phyloP scores from a whole-genome alignment of 2,888 invertebrate species.

The Odontocerum albicorne region DNA sequence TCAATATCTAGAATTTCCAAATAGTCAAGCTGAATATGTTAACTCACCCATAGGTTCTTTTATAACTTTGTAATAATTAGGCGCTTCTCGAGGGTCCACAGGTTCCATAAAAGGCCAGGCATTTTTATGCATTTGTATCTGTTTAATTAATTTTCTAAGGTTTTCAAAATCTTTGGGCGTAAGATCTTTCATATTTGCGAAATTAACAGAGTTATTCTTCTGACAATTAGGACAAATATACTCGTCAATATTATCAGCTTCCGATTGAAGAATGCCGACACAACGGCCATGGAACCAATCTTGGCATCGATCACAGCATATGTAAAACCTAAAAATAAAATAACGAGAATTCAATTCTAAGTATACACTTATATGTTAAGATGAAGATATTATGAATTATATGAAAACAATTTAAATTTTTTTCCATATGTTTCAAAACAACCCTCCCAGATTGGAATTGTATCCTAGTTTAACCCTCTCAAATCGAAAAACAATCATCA shows the following conservation, averaged over 20 bases:
- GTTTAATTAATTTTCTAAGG: constrained; percentile 83
- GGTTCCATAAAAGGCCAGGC: constrained; percentile 99
- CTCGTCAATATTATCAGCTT: constrained; percentile 93
- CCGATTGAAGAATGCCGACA: constrained; percentile 91
- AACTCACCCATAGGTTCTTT: constrained; percentile 95
- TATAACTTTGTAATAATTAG: constrained; percentile 94
- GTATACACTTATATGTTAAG: too few relatives aligned
- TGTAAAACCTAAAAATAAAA: constrained; percentile 78
- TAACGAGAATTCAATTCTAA: too few relatives aligned
- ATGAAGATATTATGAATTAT: too few relatives aligned
- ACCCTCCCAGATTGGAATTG: too few relatives aligned
- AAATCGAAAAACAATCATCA: too few relatives aligned
- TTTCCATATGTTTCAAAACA: too few relatives aligned
- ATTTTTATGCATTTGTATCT: constrained; percentile 90
- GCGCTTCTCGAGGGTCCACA: constrained; percentile 93
- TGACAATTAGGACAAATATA: constrained; percentile 97
- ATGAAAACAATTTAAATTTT: too few relatives aligned
- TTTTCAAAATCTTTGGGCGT: constrained; percentile 78
- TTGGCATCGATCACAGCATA: constrained; percentile 98
- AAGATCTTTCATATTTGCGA: constrained; percentile 86
- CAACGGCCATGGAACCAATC: constrained; percentile 99
- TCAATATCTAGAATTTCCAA: too few relatives aligned
- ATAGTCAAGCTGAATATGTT: too few relatives aligned
- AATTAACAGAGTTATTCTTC: constrained; percentile 84
- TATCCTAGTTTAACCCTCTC: too few relatives aligned